Percentiles rank a stretch among this genome's conserved stretches.
These are phyloP conservation scores for Spodoptera frugiperda DNA, from an alignment of 1,140 invertebrate genomes.

Conservation along the genomic window DNA sequence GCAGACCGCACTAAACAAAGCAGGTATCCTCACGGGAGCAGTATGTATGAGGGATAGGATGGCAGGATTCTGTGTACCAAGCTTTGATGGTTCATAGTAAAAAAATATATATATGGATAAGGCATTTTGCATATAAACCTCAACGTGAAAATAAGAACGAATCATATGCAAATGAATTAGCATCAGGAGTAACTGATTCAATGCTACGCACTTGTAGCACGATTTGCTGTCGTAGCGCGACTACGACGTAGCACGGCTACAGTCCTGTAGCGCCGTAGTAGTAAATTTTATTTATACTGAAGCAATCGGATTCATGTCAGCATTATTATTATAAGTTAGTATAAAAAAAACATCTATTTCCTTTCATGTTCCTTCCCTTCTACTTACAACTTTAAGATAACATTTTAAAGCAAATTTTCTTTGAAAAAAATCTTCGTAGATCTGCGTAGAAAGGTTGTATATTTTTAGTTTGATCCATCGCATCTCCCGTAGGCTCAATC, in stretches of 20 bases:
- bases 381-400: no score
- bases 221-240: background rate
- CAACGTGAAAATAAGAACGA: no score
- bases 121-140: background rate
- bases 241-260: background rate
- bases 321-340: no score
- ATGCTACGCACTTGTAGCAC: background rate
- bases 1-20: conserved; percentile 48
- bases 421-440: background rate
- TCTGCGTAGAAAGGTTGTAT: conserved; percentile 49
- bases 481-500: conserved; percentile 62
- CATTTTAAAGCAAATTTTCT: no score
- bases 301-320: no score
- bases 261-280: no score
- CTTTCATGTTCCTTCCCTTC: no score
- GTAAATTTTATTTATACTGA: no score
- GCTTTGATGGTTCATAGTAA: conserved; percentile 33
- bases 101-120: conserved; percentile 15
- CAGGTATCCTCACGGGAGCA: conserved; percentile 43
- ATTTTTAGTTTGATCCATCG: conserved; percentile 64
- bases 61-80: conserved; percentile 49
- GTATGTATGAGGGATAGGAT: conserved; percentile 51
- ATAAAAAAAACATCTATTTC: no score
- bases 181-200: background rate
- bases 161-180: no score